These are phyloP conservation scores for Sander lucioperca DNA, from an alignment of 2,113 vertebrate genomes.

Conservation along the genomic window DNA sequence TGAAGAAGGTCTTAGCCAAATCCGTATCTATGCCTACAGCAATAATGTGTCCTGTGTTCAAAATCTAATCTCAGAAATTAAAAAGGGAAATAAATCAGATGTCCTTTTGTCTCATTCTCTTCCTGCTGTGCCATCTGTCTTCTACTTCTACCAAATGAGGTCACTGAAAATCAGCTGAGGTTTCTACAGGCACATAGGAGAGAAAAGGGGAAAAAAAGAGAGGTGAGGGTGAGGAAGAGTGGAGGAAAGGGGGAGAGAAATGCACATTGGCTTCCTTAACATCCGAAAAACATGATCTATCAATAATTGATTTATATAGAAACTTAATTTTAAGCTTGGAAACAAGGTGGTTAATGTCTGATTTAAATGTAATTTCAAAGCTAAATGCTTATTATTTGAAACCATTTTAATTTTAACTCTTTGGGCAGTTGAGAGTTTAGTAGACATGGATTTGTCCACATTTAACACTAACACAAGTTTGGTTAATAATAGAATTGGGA, in stretches of 20 bases:
- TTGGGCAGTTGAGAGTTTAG: no score
- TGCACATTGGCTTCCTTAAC: not conserved
- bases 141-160: conserved; percentile 3
- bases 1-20: conserved; percentile 23
- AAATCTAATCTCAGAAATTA: conserved; percentile 21
- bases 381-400: no score
- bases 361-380: no score
- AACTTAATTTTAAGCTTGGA: not conserved
- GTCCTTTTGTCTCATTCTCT: conserved; percentile 12
- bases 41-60: conserved; percentile 3
- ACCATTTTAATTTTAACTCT: no score
- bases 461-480: no score
- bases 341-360: no score
- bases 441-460: no score
- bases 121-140: conserved; percentile 24
- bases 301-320: not conserved
- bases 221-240: not conserved
- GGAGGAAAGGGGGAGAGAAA: not conserved
- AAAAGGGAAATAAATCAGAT: conserved; percentile 12
- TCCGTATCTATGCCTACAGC: conserved; percentile 27
- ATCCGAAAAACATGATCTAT: not conserved
- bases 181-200: conserved; percentile 6
- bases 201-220: not conserved
- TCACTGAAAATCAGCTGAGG: not conserved
- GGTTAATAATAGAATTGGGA: no score